phyloP scores from a whole-genome alignment of 2,113 vertebrate species.

The Melanostigma gelatinosum region DNA sequence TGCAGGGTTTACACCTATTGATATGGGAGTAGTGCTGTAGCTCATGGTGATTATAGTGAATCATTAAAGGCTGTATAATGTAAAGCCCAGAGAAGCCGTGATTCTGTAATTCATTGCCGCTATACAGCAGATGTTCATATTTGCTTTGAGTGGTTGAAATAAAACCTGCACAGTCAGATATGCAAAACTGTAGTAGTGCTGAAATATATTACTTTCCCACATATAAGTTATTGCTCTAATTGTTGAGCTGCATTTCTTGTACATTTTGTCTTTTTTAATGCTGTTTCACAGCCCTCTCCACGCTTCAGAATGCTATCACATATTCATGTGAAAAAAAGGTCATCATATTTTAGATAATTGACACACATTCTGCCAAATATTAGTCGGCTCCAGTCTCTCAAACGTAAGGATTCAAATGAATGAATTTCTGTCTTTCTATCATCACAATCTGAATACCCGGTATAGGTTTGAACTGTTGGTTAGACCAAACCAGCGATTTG shows the following conservation, averaged over 20 bases:
- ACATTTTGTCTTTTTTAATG: background rate
- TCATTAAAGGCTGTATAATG: constrained; percentile 52
- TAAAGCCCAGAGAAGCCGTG: constrained; percentile 20
- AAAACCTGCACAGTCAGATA: constrained; percentile 7
- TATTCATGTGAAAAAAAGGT: too few relatives aligned
- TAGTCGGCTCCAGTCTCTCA: background rate
- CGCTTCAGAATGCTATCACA: background rate
- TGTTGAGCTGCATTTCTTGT: background rate
- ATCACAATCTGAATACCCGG: background rate
- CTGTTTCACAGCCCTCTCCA: background rate
- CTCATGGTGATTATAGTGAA: constrained; percentile 49
- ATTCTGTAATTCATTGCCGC: constrained; percentile 27
- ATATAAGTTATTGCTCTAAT: background rate
- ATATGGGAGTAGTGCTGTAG: constrained; percentile 11
- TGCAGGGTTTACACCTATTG: constrained; percentile 38
- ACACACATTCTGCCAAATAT: background rate
- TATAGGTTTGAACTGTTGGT: background rate
- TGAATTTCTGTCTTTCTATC: background rate
- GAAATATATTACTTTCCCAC: background rate
- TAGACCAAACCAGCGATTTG: background rate
- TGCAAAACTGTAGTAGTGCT: background rate
- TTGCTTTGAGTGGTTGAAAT: constrained; percentile 22
- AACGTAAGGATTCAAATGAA: background rate
- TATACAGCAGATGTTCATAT: constrained; percentile 37
- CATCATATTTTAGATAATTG: background rate